phyloP scores from a whole-genome alignment of 2,113 vertebrate genomes.

The Hyperoodon ampullatus region DNA sequence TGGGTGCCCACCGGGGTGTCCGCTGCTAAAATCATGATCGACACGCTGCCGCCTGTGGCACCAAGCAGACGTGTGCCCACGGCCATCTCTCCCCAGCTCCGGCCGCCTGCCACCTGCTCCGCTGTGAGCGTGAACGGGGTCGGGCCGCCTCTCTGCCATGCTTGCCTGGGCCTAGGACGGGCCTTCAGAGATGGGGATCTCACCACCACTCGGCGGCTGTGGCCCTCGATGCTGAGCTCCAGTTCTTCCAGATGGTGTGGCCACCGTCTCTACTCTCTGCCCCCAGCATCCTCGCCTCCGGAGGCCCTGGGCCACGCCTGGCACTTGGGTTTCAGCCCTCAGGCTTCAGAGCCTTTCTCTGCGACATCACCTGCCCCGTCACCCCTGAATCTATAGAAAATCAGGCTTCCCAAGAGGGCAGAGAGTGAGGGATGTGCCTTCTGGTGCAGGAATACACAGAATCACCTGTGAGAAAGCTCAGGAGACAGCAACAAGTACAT shows the following conservation, averaged over 20 bases:
- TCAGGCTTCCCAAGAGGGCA: not conserved
- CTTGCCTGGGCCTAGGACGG: not conserved
- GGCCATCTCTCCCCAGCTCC: accelerated
- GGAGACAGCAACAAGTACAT: too few species aligned
- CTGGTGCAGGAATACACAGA: too few species aligned
- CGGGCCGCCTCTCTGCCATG: accelerated
- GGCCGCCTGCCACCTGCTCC: not conserved
- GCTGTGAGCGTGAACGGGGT: too few species aligned
- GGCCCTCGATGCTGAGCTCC: not conserved
- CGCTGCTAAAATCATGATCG: not conserved
- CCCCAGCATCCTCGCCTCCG: not conserved
- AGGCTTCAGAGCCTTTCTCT: not conserved
- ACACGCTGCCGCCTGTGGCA: not conserved
- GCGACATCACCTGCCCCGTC: not conserved
- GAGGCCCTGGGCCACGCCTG: not conserved
- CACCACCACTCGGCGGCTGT: accelerated
- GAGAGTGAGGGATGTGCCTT: too few species aligned
- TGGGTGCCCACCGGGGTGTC: not conserved
- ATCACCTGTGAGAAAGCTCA: not conserved
- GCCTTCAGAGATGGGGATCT: not conserved
- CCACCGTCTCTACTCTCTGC: not conserved
- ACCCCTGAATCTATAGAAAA: not conserved
- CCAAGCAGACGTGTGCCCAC: not conserved
- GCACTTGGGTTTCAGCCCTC: not conserved
- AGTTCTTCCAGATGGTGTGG: not conserved